phyloP scores from a whole-genome alignment of 2,888 invertebrate species.

The Neoscelio sp. region DNA sequence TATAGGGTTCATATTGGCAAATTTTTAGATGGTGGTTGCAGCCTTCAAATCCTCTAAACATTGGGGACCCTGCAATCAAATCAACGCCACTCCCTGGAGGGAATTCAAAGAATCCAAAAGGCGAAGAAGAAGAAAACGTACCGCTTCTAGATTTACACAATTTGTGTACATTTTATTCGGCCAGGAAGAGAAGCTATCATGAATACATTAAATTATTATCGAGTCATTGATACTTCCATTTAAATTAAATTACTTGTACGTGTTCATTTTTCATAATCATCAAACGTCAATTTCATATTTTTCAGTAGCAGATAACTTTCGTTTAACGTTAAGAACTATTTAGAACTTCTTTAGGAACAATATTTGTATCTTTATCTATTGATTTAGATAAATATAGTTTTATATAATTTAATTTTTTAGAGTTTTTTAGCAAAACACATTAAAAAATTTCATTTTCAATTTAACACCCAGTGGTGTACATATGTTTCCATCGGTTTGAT shows the following conservation, averaged over 20 bases:
- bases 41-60: slow-evolving; percentile 78
- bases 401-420: too few species aligned
- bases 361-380: too few species aligned
- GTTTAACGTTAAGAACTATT: too few species aligned
- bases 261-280: slow-evolving; percentile 36
- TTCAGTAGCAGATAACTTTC: too few species aligned
- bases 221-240: slow-evolving; percentile 14
- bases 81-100: slow-evolving; percentile 79
- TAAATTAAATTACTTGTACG: slow-evolving; percentile 33
- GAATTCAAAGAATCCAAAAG: slow-evolving; percentile 78
- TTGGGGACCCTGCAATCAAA: slow-evolving; percentile 82
- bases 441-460: too few species aligned
- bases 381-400: too few species aligned
- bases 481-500: too few species aligned
- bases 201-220: slow-evolving; percentile 29
- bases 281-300: slow-evolving; percentile 1
- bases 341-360: too few species aligned
- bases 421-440: too few species aligned
- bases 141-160: slow-evolving; percentile 67
- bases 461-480: too few species aligned
- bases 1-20: too few species aligned
- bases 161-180: slow-evolving; percentile 68
- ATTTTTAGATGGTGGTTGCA: slow-evolving; percentile 77
- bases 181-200: slow-evolving; percentile 66
- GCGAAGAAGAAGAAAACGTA: slow-evolving; percentile 71